Conservation (phyloP, 2,113 vertebrate genomes). For the Apodemus sylvaticus region DNA sequence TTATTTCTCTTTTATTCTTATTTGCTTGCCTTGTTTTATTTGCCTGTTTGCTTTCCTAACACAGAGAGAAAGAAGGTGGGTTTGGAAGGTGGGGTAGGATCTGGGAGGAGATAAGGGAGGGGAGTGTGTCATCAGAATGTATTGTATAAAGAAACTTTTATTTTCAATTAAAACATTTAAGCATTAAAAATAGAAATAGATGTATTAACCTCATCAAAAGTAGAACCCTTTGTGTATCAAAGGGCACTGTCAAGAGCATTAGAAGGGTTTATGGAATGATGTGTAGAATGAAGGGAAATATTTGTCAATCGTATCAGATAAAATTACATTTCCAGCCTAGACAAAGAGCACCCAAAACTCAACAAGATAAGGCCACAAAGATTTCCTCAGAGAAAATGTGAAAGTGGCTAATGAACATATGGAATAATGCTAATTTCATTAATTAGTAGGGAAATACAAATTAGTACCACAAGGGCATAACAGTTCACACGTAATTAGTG, state of each 20-base stretch:
- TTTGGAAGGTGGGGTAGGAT: not conserved
- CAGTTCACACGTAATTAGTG: not conserved
- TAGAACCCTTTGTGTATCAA: not conserved
- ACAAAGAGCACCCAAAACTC: not conserved
- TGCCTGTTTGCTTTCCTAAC: not conserved
- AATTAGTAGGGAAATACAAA: not conserved
- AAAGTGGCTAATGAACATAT: not conserved
- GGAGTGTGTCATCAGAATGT: not conserved
- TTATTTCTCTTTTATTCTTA: not conserved
- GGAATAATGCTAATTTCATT: not conserved
- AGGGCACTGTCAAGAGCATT: not conserved
- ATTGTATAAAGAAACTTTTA: not conserved
- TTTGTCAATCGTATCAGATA: not conserved
- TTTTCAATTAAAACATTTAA: not conserved
- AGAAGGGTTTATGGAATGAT: not conserved
- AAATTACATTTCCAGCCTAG: not conserved
- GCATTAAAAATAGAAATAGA: not conserved
- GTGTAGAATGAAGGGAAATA: not conserved
- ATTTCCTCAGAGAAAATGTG: not conserved
- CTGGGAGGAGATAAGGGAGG: not conserved
- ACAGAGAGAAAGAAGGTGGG: not conserved
- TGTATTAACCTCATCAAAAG: not conserved
- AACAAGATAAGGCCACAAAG: not conserved
- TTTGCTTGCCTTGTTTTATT: not conserved
- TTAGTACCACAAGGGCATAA: not conserved